These are phyloP conservation scores for Schizopygopsis malacanthus DNA, from an alignment of 2,797 vertebrate genomes.

Conservation along the genomic window DNA sequence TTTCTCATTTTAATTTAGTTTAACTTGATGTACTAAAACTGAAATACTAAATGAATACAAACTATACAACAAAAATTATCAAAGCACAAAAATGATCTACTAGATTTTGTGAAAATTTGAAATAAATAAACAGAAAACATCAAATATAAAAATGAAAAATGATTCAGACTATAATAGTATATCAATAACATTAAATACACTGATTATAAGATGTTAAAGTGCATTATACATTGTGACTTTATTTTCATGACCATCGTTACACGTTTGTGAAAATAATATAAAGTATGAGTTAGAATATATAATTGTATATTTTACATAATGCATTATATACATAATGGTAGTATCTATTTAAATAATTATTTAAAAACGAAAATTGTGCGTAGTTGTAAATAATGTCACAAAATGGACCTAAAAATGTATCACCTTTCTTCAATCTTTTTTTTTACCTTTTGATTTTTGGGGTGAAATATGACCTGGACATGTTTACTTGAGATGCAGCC, in stretches of 20 bases:
- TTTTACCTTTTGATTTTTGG: too few species aligned
- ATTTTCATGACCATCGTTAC: not conserved
- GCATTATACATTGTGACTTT: not conserved
- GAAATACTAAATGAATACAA: too few species aligned
- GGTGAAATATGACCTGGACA: not conserved
- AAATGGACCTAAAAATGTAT: not conserved
- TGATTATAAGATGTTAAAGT: not conserved
- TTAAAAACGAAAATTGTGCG: not conserved
- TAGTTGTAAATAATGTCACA: not conserved
- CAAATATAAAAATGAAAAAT: not conserved
- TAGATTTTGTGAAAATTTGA: not conserved
- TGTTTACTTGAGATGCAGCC: not conserved
- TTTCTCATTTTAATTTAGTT: not conserved
- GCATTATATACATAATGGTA: not conserved
- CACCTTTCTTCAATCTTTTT: not conserved
- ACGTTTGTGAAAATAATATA: not conserved
- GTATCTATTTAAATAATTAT: not conserved
- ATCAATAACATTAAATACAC: not conserved
- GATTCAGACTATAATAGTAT: not conserved
- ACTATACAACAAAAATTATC: not conserved
- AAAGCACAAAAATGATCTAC: not conserved
- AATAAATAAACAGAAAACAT: not conserved
- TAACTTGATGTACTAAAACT: not conserved
- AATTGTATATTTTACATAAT: not conserved
- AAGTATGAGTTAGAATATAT: not conserved